These are phyloP conservation scores for Pegoplata infirma DNA, from an alignment of 2,888 invertebrate genomes.

Conservation along the genomic window DNA sequence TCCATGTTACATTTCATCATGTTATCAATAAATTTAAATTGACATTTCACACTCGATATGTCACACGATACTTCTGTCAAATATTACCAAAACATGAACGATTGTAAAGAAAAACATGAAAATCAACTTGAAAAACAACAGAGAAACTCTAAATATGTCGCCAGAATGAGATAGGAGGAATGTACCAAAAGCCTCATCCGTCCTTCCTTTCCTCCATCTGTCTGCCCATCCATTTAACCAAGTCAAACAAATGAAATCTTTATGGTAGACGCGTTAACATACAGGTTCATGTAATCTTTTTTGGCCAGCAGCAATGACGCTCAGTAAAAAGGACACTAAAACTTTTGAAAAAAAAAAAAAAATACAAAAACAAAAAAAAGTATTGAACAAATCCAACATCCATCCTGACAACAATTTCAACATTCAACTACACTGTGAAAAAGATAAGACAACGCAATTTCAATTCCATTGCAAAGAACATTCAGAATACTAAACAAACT, in stretches of 20 bases:
- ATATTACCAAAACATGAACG: slow-evolving; percentile 58
- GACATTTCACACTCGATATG: slow-evolving; percentile 77
- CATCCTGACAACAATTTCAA: slow-evolving; percentile 52
- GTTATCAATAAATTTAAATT: slow-evolving; percentile 77
- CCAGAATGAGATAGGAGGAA: slow-evolving; percentile 48
- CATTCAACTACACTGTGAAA: slow-evolving; percentile 43
- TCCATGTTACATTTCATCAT: slow-evolving; percentile 68
- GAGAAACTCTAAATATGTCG: slow-evolving; percentile 55
- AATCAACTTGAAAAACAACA: slow-evolving; percentile 63
- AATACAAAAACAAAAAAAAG: no score
- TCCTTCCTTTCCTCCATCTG: neutral
- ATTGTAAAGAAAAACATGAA: slow-evolving; percentile 64
- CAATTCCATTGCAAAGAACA: neutral
- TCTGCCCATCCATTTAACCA: slow-evolving; percentile 10
- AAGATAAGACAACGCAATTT: slow-evolving; percentile 51
- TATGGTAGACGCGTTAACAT: slow-evolving; percentile 72
- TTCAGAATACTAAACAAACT: slow-evolving; percentile 15
- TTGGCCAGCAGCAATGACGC: slow-evolving; percentile 66
- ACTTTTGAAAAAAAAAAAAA: no score
- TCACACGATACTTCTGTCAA: slow-evolving; percentile 74
- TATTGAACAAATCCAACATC: slow-evolving; percentile 55
- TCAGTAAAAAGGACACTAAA: slow-evolving; percentile 47
- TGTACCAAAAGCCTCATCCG: slow-evolving; percentile 3
- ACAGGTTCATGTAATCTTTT: slow-evolving; percentile 78
- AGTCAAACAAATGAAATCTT: slow-evolving; percentile 59